These are phyloP conservation scores for Astreopora myriophthalma DNA, from an alignment of 64 coral and sea anemone species.

Conservation along the genomic window DNA sequence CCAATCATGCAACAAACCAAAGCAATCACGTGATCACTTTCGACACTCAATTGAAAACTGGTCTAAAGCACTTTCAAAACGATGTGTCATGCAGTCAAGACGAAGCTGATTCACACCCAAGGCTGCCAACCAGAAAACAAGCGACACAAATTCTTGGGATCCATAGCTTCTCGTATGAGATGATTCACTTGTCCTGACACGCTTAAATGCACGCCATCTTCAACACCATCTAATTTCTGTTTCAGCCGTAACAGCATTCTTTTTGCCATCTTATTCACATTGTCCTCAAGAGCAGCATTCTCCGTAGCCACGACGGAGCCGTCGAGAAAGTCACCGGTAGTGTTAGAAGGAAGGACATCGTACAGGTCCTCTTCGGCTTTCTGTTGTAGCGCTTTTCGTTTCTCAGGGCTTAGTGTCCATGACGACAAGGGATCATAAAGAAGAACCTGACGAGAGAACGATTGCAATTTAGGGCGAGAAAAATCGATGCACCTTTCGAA, in stretches of 20 bases:
- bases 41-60: too few species aligned
- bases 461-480: not conserved
- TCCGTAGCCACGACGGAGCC: not conserved
- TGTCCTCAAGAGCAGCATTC: constrained; percentile 39
- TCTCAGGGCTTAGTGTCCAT: constrained; percentile 93
- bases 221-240: constrained; percentile 92
- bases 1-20: too few species aligned
- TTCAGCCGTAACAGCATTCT: constrained; percentile 80
- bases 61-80: too few species aligned
- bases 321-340: constrained; percentile 54
- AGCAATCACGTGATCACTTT: too few species aligned
- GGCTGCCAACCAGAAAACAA: constrained; percentile 97
- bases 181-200: constrained; percentile 97
- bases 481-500: not conserved
- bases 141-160: constrained; percentile 88
- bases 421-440: constrained; percentile 93
- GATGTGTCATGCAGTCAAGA: too few species aligned
- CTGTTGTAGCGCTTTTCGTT: constrained; percentile 81
- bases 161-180: constrained; percentile 92
- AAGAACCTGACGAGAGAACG: constrained; percentile 58
- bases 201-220: constrained; percentile 89
- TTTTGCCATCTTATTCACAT: constrained; percentile 97
- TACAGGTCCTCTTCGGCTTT: constrained; percentile 74
- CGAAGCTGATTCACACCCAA: constrained; percentile 60
- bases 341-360: constrained; percentile 33